Conservation (phyloP, 2,113 vertebrate species). For the Lethenteron reissneri region DNA sequence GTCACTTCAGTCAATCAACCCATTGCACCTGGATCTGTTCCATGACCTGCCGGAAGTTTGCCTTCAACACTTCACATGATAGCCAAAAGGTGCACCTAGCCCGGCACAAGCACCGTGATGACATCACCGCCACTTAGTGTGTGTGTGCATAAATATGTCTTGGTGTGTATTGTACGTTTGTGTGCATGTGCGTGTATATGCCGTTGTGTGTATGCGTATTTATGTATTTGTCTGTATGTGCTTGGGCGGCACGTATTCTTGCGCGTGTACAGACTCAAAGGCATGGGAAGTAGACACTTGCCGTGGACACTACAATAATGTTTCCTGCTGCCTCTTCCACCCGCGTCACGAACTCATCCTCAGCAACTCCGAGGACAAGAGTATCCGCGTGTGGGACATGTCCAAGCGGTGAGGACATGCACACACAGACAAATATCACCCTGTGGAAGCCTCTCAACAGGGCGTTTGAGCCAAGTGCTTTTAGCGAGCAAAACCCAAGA, state of each 20-base stretch:
- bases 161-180: neutral
- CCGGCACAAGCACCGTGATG: no score
- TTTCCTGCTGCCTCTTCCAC: conserved; percentile 87
- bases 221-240: conserved; percentile 1
- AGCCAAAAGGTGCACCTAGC: no score
- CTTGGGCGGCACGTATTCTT: neutral
- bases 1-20: no score
- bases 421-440: no score
- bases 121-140: no score
- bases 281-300: conserved; percentile 94
- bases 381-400: conserved; percentile 95
- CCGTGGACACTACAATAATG: conserved; percentile 91
- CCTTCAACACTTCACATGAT: no score
- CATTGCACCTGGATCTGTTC: no score
- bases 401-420: conserved; percentile 37
- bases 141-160: no score
- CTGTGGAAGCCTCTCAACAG: no score
- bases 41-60: no score
- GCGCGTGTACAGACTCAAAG: conserved; percentile 42
- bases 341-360: conserved; percentile 87
- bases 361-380: conserved; percentile 93
- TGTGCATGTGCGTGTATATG: neutral
- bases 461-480: no score
- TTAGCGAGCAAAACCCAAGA: no score
- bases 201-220: neutral